Percentiles rank a stretch among this genome's conserved stretches.
Evolutionary conservation across 1,140 invertebrate genomes (phyloP).

Genomic region (Diuraphis noxia): DNA sequence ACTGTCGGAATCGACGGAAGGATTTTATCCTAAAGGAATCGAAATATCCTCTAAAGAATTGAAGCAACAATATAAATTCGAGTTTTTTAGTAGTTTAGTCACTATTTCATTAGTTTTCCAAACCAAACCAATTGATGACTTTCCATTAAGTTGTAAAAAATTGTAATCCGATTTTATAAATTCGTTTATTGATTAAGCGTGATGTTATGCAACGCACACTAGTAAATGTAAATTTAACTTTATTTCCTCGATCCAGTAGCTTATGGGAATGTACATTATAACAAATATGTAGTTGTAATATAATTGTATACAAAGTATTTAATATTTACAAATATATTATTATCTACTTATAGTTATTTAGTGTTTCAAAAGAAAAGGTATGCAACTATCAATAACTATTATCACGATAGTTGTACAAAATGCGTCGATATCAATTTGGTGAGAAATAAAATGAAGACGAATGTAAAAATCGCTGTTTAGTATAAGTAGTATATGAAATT

Average conservation of each 20-base stretch:
- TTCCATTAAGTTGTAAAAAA: neutral
- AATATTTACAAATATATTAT: no score
- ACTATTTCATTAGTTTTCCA: no score
- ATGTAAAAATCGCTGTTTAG: neutral
- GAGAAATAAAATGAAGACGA: neutral
- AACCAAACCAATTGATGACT: conserved; percentile 1
- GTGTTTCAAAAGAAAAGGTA: neutral
- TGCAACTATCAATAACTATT: neutral
- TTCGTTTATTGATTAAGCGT: neutral
- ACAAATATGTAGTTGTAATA: no score
- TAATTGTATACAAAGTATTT: no score
- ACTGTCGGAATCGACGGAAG: no score
- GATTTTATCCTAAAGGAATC: neutral
- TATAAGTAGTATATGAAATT: no score
- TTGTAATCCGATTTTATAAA: neutral
- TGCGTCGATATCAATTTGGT: neutral
- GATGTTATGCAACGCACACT: neutral
- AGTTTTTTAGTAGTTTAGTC: neutral
- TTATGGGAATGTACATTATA: neutral
- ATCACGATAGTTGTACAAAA: neutral
- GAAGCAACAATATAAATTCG: neutral
- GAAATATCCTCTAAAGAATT: neutral
- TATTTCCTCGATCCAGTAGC: neutral
- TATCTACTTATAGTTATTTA: no score
- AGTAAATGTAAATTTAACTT: neutral